Evolutionary conservation across 2,888 invertebrate genomes (phyloP).

Genomic region (Sarcophaga rosellei): DNA sequence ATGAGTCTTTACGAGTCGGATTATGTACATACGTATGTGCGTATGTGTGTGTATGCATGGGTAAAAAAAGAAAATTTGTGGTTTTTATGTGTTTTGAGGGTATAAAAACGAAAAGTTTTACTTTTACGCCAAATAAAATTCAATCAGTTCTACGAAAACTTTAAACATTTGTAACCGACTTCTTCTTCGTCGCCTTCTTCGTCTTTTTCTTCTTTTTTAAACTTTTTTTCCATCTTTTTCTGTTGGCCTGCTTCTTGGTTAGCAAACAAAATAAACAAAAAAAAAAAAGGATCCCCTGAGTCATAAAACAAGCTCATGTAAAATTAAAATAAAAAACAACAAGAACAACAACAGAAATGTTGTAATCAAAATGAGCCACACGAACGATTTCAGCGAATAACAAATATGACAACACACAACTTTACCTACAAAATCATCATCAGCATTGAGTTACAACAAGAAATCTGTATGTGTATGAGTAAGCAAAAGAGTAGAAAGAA

Average conservation of each 20-base stretch:
- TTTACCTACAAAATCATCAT: not conserved
- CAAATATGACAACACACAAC: not conserved
- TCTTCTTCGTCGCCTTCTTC: slow-evolving; percentile 31
- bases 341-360: not conserved
- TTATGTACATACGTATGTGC: slow-evolving; percentile 9
- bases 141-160: slow-evolving; percentile 67
- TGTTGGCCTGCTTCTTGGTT: slow-evolving; percentile 46
- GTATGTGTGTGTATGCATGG: not conserved
- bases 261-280: not conserved
- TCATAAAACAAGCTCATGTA: not conserved
- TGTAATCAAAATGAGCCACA: not conserved
- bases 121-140: slow-evolving; percentile 65
- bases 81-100: slow-evolving; percentile 19
- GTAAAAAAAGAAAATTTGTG: not conserved
- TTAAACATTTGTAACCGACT: slow-evolving; percentile 60
- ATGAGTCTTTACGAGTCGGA: not conserved
- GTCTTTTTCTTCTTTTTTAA: not conserved
- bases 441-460: too few species aligned
- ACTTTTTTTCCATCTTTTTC: not conserved
- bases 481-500: not conserved
- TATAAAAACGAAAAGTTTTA: not conserved
- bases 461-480: not conserved
- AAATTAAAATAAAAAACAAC: not conserved
- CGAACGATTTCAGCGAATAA: not conserved
- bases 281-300: not conserved